A percentile compares a stretch with the other conserved stretches of the same genome.
Conservation (phyloP, 2,888 invertebrate species). For the Diadromus collaris region DNA sequence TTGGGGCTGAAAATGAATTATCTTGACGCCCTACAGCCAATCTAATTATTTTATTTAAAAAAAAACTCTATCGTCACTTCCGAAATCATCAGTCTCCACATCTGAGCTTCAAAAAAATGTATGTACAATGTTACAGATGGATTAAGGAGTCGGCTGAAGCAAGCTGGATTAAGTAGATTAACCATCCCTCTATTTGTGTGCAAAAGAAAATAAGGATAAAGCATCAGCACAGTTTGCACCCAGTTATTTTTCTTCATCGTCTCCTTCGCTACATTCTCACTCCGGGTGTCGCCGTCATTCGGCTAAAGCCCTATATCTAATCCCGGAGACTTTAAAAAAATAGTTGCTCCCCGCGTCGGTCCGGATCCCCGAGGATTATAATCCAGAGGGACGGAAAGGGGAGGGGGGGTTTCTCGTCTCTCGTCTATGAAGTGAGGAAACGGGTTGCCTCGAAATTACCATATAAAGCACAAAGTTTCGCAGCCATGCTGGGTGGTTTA, state of each 20-base stretch:
- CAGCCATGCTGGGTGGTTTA: conserved; percentile 44
- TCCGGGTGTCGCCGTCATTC: neutral
- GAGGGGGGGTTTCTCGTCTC: neutral
- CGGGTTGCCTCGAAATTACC: conserved; percentile 59
- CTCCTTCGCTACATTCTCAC: neutral
- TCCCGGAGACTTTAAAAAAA: conserved; percentile 13
- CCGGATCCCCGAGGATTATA: conserved; percentile 40
- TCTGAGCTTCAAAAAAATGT: neutral
- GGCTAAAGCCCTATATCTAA: neutral
- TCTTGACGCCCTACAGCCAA: neutral
- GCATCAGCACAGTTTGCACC: neutral
- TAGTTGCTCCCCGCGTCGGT: neutral
- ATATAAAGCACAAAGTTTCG: conserved; percentile 64
- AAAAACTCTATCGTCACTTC: neutral
- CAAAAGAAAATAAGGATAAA: neutral
- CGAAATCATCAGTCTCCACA: neutral
- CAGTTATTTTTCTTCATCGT: neutral
- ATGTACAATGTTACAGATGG: neutral
- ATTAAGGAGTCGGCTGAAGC: neutral
- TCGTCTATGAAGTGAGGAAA: conserved; percentile 29
- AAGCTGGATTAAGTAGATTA: neutral
- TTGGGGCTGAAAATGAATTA: neutral
- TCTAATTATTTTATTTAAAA: neutral
- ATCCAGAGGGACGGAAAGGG: conserved; percentile 10
- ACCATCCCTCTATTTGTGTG: neutral